phyloP scores from a whole-genome alignment of 2,888 invertebrate species.

The Mythimna pallens region DNA sequence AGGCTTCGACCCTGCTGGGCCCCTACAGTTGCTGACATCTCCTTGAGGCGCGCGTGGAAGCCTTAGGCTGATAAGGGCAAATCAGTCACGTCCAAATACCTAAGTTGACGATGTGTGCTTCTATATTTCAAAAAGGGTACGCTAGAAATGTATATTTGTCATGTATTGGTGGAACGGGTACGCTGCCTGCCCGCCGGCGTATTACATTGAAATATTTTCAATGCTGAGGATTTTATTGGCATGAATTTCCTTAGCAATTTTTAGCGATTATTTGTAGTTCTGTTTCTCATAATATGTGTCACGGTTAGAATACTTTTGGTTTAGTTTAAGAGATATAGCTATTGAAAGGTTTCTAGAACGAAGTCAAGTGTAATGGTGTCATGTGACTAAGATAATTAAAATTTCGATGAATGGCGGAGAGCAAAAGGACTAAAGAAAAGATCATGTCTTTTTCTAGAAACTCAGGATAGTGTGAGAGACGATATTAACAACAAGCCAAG shows the following conservation, averaged over 20 bases:
- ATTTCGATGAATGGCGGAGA: background rate
- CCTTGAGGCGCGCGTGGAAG: no score
- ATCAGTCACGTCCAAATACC: background rate
- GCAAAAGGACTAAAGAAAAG: background rate
- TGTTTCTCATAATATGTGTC: background rate
- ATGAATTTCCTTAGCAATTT: conserved; percentile 10
- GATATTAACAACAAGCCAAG: no score
- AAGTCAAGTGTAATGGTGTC: background rate
- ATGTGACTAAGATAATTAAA: background rate
- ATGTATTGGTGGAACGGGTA: background rate
- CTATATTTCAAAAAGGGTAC: background rate
- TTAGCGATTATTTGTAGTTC: conserved; percentile 1
- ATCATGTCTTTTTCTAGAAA: background rate
- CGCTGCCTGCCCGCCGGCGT: background rate
- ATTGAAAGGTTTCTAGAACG: background rate
- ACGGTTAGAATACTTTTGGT: background rate
- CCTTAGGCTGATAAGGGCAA: background rate
- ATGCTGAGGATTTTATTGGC: conserved; percentile 13
- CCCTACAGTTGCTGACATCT: no score
- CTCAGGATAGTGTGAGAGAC: no score
- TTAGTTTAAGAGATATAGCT: background rate
- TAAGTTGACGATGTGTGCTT: background rate
- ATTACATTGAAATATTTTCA: conserved; percentile 17
- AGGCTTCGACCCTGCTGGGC: no score
- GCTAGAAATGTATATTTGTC: background rate